A percentile compares a stretch with the other conserved stretches of the same genome.
Conservation (phyloP, 2,888 invertebrate species). For the Osedax frankpressi region DNA sequence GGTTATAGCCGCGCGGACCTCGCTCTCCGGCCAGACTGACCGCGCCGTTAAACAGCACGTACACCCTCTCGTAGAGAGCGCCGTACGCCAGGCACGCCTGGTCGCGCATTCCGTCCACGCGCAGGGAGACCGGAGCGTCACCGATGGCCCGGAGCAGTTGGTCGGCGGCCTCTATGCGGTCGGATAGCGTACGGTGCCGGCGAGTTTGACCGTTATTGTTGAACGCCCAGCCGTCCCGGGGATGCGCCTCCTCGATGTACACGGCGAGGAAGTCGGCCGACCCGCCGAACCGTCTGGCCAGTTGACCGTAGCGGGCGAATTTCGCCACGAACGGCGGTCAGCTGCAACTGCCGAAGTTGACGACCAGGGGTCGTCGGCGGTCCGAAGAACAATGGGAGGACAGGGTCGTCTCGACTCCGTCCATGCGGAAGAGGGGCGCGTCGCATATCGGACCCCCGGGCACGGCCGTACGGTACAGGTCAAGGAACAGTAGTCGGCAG, state of each 20-base stretch:
- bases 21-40: slow-evolving; percentile 32
- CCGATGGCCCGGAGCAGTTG: slow-evolving; percentile 18
- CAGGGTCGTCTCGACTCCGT: slow-evolving; percentile 19
- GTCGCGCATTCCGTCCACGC: slow-evolving; percentile 33
- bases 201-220: slow-evolving; percentile 29
- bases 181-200: slow-evolving; percentile 28
- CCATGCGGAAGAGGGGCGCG: slow-evolving; percentile 16
- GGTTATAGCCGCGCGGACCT: slow-evolving; percentile 31
- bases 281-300: slow-evolving; percentile 30
- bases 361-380: slow-evolving; percentile 33
- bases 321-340: slow-evolving; percentile 38
- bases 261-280: slow-evolving; percentile 35
- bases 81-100: slow-evolving; percentile 32
- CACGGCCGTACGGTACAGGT: slow-evolving; percentile 16
- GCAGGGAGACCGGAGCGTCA: slow-evolving; percentile 28
- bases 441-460: slow-evolving; percentile 18
- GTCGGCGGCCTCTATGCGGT: slow-evolving; percentile 31
- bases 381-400: slow-evolving; percentile 21
- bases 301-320: slow-evolving; percentile 30
- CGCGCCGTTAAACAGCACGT: slow-evolving; percentile 30
- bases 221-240: slow-evolving; percentile 36
- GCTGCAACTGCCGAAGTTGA: slow-evolving; percentile 39
- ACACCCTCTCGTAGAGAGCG: slow-evolving; percentile 34
- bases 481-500: slow-evolving; percentile 14
- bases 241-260: slow-evolving; percentile 39